These are phyloP conservation scores for Helicoverpa zea DNA, from an alignment of 1,140 invertebrate genomes.

Conservation along the genomic window DNA sequence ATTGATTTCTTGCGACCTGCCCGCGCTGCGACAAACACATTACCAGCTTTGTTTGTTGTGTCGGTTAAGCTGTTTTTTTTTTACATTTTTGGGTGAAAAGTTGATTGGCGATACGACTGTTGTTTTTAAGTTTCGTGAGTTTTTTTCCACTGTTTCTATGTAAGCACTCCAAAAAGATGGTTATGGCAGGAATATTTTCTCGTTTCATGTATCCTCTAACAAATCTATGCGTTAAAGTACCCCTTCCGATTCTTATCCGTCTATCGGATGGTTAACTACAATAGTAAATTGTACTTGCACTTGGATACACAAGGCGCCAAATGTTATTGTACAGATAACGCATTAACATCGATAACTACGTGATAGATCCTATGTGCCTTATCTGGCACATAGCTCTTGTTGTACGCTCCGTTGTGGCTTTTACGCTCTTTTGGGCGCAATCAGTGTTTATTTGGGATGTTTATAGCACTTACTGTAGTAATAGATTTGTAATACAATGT, in stretches of 20 bases:
- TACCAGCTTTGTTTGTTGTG: constrained; percentile 39
- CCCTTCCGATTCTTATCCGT: background rate
- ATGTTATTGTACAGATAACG: constrained; percentile 34
- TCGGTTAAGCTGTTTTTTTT: background rate
- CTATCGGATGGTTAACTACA: background rate
- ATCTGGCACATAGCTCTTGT: too few relatives aligned
- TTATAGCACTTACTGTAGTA: too few relatives aligned
- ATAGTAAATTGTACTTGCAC: constrained; percentile 9
- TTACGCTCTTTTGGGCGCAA: too few relatives aligned
- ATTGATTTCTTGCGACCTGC: constrained; percentile 33
- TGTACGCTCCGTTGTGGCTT: too few relatives aligned
- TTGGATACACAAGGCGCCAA: constrained; percentile 35
- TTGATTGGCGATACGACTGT: background rate
- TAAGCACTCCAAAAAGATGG: too few relatives aligned
- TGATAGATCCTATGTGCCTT: too few relatives aligned
- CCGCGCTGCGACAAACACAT: constrained; percentile 31
- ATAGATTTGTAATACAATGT: too few relatives aligned
- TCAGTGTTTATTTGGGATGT: too few relatives aligned
- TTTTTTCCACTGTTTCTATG: background rate
- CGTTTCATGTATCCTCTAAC: too few relatives aligned
- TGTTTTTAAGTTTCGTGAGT: background rate
- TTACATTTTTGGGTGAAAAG: background rate
- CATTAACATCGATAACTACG: constrained; percentile 6
- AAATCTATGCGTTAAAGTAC: too few relatives aligned
- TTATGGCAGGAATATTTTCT: too few relatives aligned